Conservation (phyloP, 2,113 vertebrate genomes). For the Dromiciops gliroides region DNA sequence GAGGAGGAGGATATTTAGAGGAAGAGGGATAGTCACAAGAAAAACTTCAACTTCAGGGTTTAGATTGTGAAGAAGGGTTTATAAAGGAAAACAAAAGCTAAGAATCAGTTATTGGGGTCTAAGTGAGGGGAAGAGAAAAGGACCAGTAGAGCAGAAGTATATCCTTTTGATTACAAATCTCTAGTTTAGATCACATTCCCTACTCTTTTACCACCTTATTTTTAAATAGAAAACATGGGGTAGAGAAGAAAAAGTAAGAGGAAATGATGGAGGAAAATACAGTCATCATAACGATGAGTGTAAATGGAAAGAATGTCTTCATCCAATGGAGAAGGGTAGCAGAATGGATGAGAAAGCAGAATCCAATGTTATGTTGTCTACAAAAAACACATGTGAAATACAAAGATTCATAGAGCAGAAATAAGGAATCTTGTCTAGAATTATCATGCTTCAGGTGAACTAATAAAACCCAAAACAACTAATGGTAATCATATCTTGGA, state of each 20-base stretch:
- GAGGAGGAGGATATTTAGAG: neutral
- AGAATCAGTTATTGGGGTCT: neutral
- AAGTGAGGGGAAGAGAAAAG: neutral
- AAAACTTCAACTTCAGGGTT: neutral
- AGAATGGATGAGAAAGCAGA: too few relatives aligned
- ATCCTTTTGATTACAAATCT: neutral
- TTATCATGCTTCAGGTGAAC: too few relatives aligned
- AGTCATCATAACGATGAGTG: neutral
- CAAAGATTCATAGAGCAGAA: too few relatives aligned
- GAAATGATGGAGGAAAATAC: neutral
- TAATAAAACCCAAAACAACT: too few relatives aligned
- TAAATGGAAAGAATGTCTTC: too few relatives aligned
- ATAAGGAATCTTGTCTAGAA: too few relatives aligned
- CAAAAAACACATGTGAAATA: too few relatives aligned
- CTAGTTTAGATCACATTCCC: too few relatives aligned
- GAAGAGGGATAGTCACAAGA: neutral
- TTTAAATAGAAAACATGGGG: neutral
- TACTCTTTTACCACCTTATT: neutral
- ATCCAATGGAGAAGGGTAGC: too few relatives aligned
- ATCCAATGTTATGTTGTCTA: too few relatives aligned
- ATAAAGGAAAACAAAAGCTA: neutral
- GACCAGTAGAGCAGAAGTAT: neutral
- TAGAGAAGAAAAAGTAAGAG: neutral
- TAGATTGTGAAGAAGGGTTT: neutral
- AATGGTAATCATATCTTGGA: too few relatives aligned